Percentiles rank a stretch among this genome's conserved stretches.
These are phyloP conservation scores for Anoplophora glabripennis DNA, from an alignment of 1,140 invertebrate species.

Conservation along the genomic window DNA sequence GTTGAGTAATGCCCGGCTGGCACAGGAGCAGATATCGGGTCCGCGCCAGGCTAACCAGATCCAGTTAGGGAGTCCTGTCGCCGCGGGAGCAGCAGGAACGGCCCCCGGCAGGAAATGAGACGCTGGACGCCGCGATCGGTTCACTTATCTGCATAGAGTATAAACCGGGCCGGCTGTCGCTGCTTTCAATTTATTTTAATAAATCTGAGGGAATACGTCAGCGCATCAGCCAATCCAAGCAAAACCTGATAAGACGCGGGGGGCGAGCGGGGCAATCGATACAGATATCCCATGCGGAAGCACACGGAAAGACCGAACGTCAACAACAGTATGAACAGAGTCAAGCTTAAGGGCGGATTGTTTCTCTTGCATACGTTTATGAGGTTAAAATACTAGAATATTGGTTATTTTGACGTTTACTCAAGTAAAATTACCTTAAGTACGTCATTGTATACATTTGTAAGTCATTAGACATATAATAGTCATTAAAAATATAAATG, in stretches of 20 bases:
- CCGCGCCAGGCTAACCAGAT: conserved; percentile 7
- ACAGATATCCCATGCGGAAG: too few species aligned
- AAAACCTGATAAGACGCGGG: conserved; percentile 26
- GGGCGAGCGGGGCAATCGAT: neutral
- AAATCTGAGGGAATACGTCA: conserved; percentile 25
- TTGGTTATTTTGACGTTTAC: too few species aligned
- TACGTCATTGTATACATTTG: too few species aligned
- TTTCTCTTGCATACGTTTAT: too few species aligned
- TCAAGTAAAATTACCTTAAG: too few species aligned
- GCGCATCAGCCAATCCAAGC: conserved; percentile 33
- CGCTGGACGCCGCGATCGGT: conserved; percentile 34
- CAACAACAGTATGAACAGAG: too few species aligned
- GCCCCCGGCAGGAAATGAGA: conserved; percentile 35
- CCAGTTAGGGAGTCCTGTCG: conserved; percentile 11
- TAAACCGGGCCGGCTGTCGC: conserved; percentile 26
- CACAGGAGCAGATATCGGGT: conserved; percentile 25
- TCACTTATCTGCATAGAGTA: conserved; percentile 39
- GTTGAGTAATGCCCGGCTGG: conserved; percentile 24
- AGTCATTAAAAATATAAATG: too few species aligned
- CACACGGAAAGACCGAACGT: too few species aligned
- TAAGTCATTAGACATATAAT: too few species aligned
- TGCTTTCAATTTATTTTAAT: conserved; percentile 41
- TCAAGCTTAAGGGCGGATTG: too few species aligned
- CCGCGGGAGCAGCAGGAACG: conserved; percentile 10
- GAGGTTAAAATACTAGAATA: too few species aligned